Evolutionary conservation across 2,797 vertebrate species (phyloP).

Genomic region (Lateolabrax maculatus): DNA sequence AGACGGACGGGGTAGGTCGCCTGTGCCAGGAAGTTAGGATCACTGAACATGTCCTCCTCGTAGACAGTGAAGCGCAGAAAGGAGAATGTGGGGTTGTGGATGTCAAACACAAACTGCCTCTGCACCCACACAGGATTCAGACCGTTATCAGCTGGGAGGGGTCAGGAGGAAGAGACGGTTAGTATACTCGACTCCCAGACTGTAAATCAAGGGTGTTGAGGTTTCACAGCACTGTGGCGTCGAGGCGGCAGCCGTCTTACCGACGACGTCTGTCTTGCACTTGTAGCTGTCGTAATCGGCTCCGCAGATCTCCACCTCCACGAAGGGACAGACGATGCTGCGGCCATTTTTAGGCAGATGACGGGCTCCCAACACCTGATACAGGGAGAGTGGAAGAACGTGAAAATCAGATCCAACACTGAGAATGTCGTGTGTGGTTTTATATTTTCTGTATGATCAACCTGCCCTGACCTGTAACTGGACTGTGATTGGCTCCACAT

Average conservation of each 20-base stretch:
- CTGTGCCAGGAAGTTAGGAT: constrained; percentile 98
- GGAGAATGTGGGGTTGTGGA: constrained; percentile 93
- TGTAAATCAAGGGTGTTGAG: not conserved
- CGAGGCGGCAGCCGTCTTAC: constrained; percentile 78
- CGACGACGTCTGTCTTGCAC: constrained; percentile 95
- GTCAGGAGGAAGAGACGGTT: constrained; percentile 6
- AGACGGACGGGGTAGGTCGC: constrained; percentile 93
- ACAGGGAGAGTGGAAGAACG: not conserved
- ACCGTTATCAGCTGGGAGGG: constrained; percentile 93
- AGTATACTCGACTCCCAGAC: not conserved
- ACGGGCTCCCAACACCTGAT: constrained; percentile 93
- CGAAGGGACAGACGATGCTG: constrained; percentile 96
- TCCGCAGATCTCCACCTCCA: constrained; percentile 96
- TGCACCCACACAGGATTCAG: constrained; percentile 95
- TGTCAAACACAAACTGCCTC: constrained; percentile 93
- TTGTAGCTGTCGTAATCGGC: constrained; percentile 93
- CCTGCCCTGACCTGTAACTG: constrained; percentile 90
- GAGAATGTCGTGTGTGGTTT: not conserved
- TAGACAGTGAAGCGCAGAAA: constrained; percentile 96
- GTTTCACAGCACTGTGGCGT: not conserved
- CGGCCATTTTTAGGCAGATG: constrained; percentile 97
- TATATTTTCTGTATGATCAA: fast-evolving
- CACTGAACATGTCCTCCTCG: constrained; percentile 99
- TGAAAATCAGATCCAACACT: not conserved
- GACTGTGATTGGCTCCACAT: constrained; percentile 89